These are phyloP conservation scores for Zaprionus lachaisei DNA, from an alignment of 1,140 invertebrate species.

Conservation along the genomic window DNA sequence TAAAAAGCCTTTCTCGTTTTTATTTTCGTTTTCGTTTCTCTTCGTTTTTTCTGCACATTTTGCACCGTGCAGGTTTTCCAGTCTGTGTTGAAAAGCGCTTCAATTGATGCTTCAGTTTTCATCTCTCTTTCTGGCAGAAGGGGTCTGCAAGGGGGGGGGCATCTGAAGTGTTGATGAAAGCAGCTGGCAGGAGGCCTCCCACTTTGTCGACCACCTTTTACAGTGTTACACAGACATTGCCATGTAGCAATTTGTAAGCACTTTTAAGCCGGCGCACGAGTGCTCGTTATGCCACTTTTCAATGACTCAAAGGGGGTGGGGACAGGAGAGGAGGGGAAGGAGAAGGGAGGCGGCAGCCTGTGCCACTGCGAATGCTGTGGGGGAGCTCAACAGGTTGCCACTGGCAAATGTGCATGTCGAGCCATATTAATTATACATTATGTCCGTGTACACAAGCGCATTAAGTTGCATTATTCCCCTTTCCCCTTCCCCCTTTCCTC, in stretches of 20 bases:
- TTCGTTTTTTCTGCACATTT: conserved; percentile 7
- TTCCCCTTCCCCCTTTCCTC: conserved; percentile 14
- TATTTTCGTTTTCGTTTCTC: conserved; percentile 18
- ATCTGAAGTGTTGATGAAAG: conserved; percentile 72
- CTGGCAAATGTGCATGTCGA: conserved; percentile 67
- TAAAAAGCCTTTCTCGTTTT: conserved; percentile 57
- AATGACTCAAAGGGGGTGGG: conserved; percentile 42
- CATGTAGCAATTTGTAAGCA: conserved; percentile 80
- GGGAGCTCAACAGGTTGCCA: conserved; percentile 60
- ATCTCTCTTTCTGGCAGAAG: conserved; percentile 56
- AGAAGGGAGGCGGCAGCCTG: background rate
- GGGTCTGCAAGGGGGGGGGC: background rate
- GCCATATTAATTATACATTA: conserved; percentile 81
- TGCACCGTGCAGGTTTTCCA: conserved; percentile 34
- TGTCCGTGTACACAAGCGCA: conserved; percentile 67
- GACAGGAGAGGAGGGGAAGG: conserved; percentile 7
- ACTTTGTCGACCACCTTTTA: conserved; percentile 3
- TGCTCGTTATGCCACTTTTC: conserved; percentile 80
- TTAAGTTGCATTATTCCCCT: conserved; percentile 77
- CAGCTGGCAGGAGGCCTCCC: conserved; percentile 3
- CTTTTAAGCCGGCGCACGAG: conserved; percentile 77
- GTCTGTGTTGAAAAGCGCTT: conserved; percentile 64
- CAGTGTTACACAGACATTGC: conserved; percentile 51
- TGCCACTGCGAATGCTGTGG: background rate
- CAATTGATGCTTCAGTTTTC: conserved; percentile 80